These are phyloP conservation scores for Arrhamphus sclerolepis DNA, from an alignment of 2,797 vertebrate species.

Conservation along the genomic window DNA sequence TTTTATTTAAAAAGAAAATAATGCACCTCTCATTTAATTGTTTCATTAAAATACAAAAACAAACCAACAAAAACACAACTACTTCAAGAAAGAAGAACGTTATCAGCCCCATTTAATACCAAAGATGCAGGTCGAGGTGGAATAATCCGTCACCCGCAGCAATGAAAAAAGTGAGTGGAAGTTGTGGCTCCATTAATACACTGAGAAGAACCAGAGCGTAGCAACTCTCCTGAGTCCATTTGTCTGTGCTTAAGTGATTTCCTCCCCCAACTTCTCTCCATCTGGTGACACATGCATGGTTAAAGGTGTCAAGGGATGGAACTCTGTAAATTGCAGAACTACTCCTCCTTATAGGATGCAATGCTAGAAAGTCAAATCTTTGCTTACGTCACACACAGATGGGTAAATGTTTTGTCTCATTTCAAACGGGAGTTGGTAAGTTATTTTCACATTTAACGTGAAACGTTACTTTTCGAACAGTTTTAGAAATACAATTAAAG, in stretches of 20 bases:
- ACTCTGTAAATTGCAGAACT: conserved; percentile 39
- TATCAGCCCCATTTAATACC: conserved; percentile 58
- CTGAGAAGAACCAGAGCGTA: conserved; percentile 58
- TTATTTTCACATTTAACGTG: too few relatives aligned
- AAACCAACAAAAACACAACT: conserved; percentile 29
- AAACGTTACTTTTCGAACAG: too few relatives aligned
- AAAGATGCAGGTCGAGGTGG: conserved; percentile 34
- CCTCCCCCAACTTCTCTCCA: conserved; percentile 33
- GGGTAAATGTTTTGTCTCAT: not conserved
- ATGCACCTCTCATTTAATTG: too few relatives aligned
- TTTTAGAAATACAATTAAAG: too few relatives aligned
- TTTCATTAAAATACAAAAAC: too few relatives aligned
- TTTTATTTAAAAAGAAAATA: too few relatives aligned
- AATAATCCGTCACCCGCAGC: conserved; percentile 58
- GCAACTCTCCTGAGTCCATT: conserved; percentile 56
- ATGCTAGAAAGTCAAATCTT: not conserved
- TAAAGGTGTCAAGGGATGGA: conserved; percentile 37
- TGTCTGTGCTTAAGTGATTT: conserved; percentile 68
- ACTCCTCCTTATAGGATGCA: conserved; percentile 26
- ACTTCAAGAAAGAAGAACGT: conserved; percentile 17
- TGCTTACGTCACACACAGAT: not conserved
- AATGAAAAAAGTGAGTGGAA: conserved; percentile 51
- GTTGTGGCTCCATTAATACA: conserved; percentile 64
- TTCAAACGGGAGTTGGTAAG: too few relatives aligned
- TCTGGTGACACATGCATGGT: conserved; percentile 43